phyloP scores from a whole-genome alignment of 2,797 vertebrate genomes.

The Crocodylus rhombifer region DNA sequence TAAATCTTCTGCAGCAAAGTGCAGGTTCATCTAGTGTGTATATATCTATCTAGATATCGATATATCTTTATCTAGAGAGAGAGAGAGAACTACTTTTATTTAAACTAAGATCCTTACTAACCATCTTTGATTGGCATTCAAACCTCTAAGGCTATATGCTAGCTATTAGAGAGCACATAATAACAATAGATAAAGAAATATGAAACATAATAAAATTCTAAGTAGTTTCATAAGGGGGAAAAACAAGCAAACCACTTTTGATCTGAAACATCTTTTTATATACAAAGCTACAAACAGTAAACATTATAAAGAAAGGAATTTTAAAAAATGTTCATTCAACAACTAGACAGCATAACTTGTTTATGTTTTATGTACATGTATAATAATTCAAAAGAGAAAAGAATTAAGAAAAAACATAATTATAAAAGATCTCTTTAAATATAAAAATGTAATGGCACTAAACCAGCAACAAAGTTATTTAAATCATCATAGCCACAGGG shows the following conservation, averaged over 20 bases:
- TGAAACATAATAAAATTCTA: not conserved
- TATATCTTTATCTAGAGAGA: too few relatives aligned
- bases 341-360: not conserved
- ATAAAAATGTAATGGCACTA: conserved; percentile 83
- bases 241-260: not conserved
- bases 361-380: not conserved
- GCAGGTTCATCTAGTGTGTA: too few relatives aligned
- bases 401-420: conserved; percentile 77
- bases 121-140: not conserved
- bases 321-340: not conserved
- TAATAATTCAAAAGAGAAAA: conserved; percentile 70
- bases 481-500: conserved; percentile 70
- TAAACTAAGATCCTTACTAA: not conserved
- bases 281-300: conserved; percentile 20
- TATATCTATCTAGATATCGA: too few relatives aligned
- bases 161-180: not conserved
- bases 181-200: not conserved
- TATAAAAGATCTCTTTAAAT: conserved; percentile 78
- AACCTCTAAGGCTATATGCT: not conserved
- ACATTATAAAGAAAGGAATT: not conserved
- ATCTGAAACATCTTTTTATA: conserved; percentile 2
- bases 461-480: conserved; percentile 72
- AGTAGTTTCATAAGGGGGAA: not conserved
- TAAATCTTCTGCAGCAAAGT: too few relatives aligned
- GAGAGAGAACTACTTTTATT: not conserved